Evolutionary conservation across 2,113 vertebrate species (phyloP).

Genomic region (Conger conger): DNA sequence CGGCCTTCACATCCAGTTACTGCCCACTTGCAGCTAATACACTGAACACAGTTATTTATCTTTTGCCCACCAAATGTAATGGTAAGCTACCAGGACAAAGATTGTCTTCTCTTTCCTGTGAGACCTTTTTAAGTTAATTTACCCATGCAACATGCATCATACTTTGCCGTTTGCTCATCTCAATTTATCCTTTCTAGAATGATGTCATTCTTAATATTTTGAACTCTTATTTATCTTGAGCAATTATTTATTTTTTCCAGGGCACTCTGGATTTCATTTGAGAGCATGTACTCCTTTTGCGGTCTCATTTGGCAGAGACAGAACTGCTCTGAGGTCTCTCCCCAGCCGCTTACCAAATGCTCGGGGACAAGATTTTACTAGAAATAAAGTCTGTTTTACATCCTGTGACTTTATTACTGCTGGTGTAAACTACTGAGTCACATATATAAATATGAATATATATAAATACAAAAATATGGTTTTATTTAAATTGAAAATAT

Average conservation of each 20-base stretch:
- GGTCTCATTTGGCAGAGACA: not conserved
- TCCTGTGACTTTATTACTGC: not conserved
- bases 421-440: slow-evolving; percentile 24
- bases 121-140: too few relatives aligned
- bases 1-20: not conserved
- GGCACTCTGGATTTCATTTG: not conserved
- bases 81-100: not conserved
- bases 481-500: slow-evolving; percentile 27
- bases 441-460: slow-evolving; percentile 26
- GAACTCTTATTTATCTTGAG: not conserved
- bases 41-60: not conserved
- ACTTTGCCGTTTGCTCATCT: too few relatives aligned
- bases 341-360: slow-evolving; percentile 16
- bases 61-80: not conserved
- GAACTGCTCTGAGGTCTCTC: slow-evolving; percentile 22
- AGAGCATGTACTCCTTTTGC: not conserved
- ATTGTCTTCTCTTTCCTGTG: not conserved
- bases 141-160: too few relatives aligned
- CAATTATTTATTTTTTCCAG: not conserved
- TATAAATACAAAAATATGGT: slow-evolving; percentile 15
- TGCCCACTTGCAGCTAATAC: not conserved
- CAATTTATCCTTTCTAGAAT: not conserved
- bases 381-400: slow-evolving; percentile 15
- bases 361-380: slow-evolving; percentile 21
- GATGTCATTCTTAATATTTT: not conserved